These are phyloP conservation scores for Anoncus sp. DNA, from an alignment of 2,888 invertebrate species.

Conservation along the genomic window DNA sequence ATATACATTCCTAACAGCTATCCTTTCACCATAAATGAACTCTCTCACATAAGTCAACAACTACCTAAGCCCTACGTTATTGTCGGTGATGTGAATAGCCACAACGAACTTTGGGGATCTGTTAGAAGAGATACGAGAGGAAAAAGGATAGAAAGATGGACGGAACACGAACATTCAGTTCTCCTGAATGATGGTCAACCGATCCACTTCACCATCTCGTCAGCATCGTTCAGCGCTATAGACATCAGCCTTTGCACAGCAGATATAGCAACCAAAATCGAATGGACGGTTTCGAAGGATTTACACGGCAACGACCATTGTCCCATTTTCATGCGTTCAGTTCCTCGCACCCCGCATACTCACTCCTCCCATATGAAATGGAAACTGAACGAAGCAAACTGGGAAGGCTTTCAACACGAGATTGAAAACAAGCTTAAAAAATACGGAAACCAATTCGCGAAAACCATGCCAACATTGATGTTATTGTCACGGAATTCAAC, in stretches of 20 bases:
- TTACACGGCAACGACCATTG: conserved; percentile 63
- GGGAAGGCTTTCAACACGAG: conserved; percentile 37
- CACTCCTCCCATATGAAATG: conserved; percentile 39
- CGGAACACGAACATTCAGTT: conserved; percentile 52
- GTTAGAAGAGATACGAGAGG: conserved; percentile 56
- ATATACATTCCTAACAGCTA: conserved; percentile 50
- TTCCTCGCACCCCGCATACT: neutral
- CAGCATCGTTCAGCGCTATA: conserved; percentile 47
- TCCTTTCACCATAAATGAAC: conserved; percentile 12
- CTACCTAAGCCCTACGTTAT: conserved; percentile 66
- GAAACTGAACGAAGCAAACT: conserved; percentile 63
- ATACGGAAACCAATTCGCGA: neutral
- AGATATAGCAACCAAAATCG: conserved; percentile 29
- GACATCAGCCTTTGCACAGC: conserved; percentile 59
- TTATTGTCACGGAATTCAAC: conserved; percentile 32
- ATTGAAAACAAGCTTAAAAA: conserved; percentile 28
- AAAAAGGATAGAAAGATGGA: conserved; percentile 55
- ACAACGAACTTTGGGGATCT: conserved; percentile 62
- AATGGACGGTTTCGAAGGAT: conserved; percentile 42
- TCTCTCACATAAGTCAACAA: conserved; percentile 54
- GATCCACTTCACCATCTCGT: conserved; percentile 64
- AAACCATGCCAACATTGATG: conserved; percentile 34
- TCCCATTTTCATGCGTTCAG: conserved; percentile 50
- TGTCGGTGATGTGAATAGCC: conserved; percentile 68
- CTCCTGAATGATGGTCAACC: conserved; percentile 43